A percentile compares a stretch with the other conserved stretches of the same genome.
phyloP scores from a whole-genome alignment of 2,888 invertebrate species.

The Rhogogaster chlorosoma region DNA sequence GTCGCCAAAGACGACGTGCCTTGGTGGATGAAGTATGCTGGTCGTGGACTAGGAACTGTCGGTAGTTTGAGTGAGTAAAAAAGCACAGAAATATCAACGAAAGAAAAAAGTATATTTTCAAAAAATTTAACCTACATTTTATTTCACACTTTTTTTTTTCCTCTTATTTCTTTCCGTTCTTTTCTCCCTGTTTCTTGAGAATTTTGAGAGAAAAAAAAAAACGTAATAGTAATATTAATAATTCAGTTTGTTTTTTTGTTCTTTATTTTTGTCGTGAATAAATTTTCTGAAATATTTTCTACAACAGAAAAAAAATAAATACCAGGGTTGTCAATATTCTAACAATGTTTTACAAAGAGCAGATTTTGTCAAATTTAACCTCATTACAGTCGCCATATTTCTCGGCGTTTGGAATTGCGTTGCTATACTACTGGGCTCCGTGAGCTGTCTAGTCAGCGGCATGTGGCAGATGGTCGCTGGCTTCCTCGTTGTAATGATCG shows the following conservation, averaged over 20 bases:
- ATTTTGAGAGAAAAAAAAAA: neutral
- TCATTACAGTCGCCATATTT: slow-evolving; percentile 89
- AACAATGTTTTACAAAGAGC: too few relatives aligned
- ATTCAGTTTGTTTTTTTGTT: neutral
- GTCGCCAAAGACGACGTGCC: slow-evolving; percentile 90
- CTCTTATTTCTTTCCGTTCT: neutral
- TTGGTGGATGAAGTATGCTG: slow-evolving; percentile 94
- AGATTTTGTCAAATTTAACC: neutral
- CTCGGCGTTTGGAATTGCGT: slow-evolving; percentile 89
- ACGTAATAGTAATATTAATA: too few relatives aligned
- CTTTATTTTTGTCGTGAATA: neutral
- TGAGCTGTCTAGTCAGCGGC: slow-evolving; percentile 87
- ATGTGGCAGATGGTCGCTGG: slow-evolving; percentile 94
- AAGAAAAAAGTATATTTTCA: neutral
- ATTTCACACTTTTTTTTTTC: neutral
- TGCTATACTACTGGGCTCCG: slow-evolving; percentile 81
- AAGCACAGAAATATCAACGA: too few relatives aligned
- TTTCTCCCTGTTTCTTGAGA: neutral
- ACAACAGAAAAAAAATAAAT: too few relatives aligned
- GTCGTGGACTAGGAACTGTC: slow-evolving; percentile 89
- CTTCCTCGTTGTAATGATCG: slow-evolving; percentile 92
- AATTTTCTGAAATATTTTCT: neutral
- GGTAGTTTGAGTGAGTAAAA: slow-evolving; percentile 88
- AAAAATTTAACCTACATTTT: neutral
- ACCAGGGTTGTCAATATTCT: too few relatives aligned